Evolutionary conservation across 2,888 invertebrate genomes (phyloP).

Genomic region (Stenchaetothrips biformis): DNA sequence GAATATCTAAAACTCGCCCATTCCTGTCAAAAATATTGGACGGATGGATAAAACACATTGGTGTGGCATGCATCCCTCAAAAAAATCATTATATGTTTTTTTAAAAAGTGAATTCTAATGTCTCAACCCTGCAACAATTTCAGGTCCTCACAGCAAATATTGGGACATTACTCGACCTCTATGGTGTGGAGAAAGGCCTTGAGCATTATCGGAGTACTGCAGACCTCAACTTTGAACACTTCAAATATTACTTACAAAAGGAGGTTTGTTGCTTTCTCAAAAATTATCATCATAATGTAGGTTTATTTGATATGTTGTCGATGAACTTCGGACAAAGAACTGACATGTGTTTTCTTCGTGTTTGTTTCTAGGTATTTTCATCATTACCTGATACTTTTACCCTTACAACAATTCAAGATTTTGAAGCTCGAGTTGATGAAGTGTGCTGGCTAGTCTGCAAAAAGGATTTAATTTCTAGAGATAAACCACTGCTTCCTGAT

Average conservation of each 20-base stretch:
- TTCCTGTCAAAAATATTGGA: not conserved
- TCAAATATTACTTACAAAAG: slow-evolving; percentile 66
- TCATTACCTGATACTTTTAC: slow-evolving; percentile 58
- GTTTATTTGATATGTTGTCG: not conserved
- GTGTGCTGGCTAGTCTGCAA: slow-evolving; percentile 77
- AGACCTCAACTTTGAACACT: slow-evolving; percentile 67
- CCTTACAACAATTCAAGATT: slow-evolving; percentile 54
- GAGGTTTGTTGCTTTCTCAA: slow-evolving; percentile 52
- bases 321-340: not conserved
- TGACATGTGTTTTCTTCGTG: not conserved
- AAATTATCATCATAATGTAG: not conserved
- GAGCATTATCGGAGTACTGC: slow-evolving; percentile 69
- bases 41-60: not conserved
- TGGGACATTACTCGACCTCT: slow-evolving; percentile 69
- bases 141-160: slow-evolving; percentile 79
- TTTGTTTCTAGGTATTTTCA: slow-evolving; percentile 50
- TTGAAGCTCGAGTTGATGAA: slow-evolving; percentile 65
- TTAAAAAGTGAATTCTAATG: not conserved
- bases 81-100: slow-evolving; percentile 33
- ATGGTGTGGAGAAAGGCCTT: slow-evolving; percentile 72
- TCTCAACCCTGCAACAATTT: slow-evolving; percentile 35
- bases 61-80: not conserved
- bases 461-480: slow-evolving; percentile 57
- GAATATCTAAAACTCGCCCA: not conserved
- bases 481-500: slow-evolving; percentile 58